A percentile compares a stretch with the other conserved stretches of the same genome.
Evolutionary conservation across 2,888 invertebrate genomes (phyloP).

Genomic region (Didymodactylos carnosus): DNA sequence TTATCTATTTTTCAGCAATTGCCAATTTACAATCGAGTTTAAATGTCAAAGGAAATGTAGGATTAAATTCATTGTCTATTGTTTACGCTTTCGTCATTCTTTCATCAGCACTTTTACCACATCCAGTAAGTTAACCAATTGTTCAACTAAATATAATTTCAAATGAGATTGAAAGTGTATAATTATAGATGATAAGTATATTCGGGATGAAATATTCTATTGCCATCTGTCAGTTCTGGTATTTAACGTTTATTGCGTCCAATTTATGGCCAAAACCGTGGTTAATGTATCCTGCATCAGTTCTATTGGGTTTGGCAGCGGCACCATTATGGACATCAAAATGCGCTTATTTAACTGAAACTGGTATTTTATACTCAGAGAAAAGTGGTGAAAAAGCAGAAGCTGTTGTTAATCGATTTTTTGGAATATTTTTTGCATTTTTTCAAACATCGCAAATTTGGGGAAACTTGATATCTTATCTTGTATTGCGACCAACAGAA

Average conservation of each 20-base stretch:
- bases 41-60: conserved; percentile 2
- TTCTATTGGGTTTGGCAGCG: conserved; percentile 70
- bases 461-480: conserved; percentile 16
- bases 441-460: conserved; percentile 55
- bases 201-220: background rate
- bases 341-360: conserved; percentile 83
- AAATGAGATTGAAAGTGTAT: too few relatives aligned
- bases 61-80: conserved; percentile 6
- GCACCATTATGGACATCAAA: conserved; percentile 98
- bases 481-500: conserved; percentile 1
- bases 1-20: conserved; percentile 5
- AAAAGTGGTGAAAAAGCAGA: conserved; percentile 53
- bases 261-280: background rate
- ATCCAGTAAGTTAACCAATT: too few relatives aligned
- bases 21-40: conserved; percentile 5
- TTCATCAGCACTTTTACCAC: conserved; percentile 7
- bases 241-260: background rate
- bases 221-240: background rate
- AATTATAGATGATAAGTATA: too few relatives aligned
- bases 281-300: background rate
- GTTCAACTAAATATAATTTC: too few relatives aligned
- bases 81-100: conserved; percentile 4
- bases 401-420: conserved; percentile 80
- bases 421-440: conserved; percentile 92
- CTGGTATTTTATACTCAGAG: conserved; percentile 70